Conservation (phyloP, 2,113 vertebrate genomes). For the Amphilophus citrinellus region DNA sequence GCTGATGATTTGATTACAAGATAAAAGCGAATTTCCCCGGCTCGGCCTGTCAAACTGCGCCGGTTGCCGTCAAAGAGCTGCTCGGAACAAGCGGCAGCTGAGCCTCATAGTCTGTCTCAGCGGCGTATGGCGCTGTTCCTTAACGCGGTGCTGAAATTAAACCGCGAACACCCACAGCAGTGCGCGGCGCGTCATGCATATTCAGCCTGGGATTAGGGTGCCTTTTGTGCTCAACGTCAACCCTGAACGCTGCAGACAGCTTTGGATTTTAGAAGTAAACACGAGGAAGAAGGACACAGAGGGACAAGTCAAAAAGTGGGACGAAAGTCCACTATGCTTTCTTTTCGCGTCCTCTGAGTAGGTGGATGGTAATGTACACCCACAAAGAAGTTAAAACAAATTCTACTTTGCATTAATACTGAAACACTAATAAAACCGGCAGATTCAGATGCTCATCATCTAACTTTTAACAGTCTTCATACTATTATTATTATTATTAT, state of each 20-base stretch:
- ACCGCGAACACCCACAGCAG: conserved; percentile 38
- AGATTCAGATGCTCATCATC: conserved; percentile 10
- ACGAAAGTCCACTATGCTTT: background rate
- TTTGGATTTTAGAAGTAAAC: conserved; percentile 41
- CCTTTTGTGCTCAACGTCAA: conserved; percentile 47
- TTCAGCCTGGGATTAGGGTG: conserved; percentile 58
- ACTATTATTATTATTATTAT: background rate
- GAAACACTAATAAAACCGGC: conserved; percentile 5
- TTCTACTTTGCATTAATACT: background rate
- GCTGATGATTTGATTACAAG: conserved; percentile 59
- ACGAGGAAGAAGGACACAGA: conserved; percentile 29
- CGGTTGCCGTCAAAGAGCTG: conserved; percentile 39
- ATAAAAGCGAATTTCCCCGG: conserved; percentile 55
- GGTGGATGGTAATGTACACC: background rate
- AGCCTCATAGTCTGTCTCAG: conserved; percentile 27
- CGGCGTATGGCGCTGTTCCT: conserved; percentile 62
- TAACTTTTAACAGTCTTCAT: conserved; percentile 3
- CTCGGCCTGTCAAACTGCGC: conserved; percentile 45
- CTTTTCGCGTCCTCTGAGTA: background rate
- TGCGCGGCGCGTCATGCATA: conserved; percentile 55
- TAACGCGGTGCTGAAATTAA: conserved; percentile 67
- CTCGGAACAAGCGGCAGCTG: conserved; percentile 51
- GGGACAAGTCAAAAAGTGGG: background rate
- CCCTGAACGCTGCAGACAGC: conserved; percentile 38
- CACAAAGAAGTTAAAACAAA: background rate